Conservation (phyloP, 2,113 vertebrate genomes). For the Semnornis frantzii region DNA sequence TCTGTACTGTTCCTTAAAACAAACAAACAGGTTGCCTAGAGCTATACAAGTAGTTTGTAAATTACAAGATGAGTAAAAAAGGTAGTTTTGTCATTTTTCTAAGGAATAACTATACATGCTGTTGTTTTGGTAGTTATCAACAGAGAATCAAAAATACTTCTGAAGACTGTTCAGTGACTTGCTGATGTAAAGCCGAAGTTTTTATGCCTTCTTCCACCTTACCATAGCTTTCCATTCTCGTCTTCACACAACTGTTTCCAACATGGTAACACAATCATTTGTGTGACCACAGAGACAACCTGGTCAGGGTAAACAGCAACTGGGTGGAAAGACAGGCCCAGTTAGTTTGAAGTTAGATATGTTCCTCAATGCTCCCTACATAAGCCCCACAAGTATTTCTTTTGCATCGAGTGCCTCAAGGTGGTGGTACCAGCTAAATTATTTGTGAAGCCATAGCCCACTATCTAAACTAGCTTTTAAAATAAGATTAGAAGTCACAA, state of each 20-base stretch:
- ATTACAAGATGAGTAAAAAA: background rate
- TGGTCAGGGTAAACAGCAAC: background rate
- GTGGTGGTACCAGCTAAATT: background rate
- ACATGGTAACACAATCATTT: background rate
- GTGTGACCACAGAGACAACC: background rate
- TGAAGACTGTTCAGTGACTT: background rate
- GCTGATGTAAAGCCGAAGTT: background rate
- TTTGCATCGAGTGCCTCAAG: background rate
- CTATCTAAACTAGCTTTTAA: background rate
- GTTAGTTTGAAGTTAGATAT: background rate
- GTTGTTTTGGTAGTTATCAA: background rate
- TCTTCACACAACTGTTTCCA: background rate
- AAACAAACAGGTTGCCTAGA: background rate
- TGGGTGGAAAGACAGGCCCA: background rate
- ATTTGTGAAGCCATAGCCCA: background rate
- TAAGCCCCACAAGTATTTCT: background rate
- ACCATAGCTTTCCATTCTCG: background rate
- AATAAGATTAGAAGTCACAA: background rate
- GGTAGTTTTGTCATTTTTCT: background rate
- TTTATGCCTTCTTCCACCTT: background rate
- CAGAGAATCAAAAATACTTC: background rate
- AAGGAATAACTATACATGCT: background rate
- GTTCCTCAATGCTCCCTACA: background rate
- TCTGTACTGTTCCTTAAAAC: background rate
- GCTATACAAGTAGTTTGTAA: background rate